Percentiles rank a stretch among this genome's conserved stretches.
Evolutionary conservation across 2,113 vertebrate species (phyloP).

Genomic region (Clupea harengus): DNA sequence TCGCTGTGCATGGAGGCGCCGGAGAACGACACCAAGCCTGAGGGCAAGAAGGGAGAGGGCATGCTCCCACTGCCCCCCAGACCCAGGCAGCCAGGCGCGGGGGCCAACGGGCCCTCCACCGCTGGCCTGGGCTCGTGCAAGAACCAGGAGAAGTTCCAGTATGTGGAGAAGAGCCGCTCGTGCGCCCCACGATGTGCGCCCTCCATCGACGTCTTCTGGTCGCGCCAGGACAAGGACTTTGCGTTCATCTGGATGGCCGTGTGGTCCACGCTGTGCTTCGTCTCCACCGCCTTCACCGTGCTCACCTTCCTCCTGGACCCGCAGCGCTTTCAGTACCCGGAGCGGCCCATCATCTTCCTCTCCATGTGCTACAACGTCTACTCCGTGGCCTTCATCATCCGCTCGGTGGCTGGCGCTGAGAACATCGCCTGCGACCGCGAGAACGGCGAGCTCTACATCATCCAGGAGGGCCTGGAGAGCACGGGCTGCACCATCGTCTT

Average conservation of each 20-base stretch:
- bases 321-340: constrained; percentile 85
- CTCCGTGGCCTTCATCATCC: constrained; percentile 84
- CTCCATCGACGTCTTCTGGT: constrained; percentile 83
- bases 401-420: constrained; percentile 77
- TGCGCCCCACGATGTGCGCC: constrained; percentile 79
- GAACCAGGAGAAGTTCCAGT: constrained; percentile 83
- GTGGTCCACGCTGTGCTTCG: constrained; percentile 84
- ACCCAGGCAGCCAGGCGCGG: constrained; percentile 59
- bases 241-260: constrained; percentile 84
- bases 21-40: constrained; percentile 71
- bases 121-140: constrained; percentile 61
- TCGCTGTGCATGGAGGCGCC: constrained; percentile 87
- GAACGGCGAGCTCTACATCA: constrained; percentile 79
- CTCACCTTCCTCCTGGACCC: constrained; percentile 86
- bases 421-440: constrained; percentile 84
- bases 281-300: constrained; percentile 85
- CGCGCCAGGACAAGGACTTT: constrained; percentile 81
- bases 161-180: constrained; percentile 78
- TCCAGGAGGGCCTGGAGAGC: constrained; percentile 85
- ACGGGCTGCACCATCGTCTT: constrained; percentile 85
- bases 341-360: constrained; percentile 87
- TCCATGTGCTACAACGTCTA: constrained; percentile 89
- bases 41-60: constrained; percentile 71
- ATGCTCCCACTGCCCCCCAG: constrained; percentile 73
- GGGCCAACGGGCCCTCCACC: neutral